These are phyloP conservation scores for Archips xylosteana DNA, from an alignment of 2,888 invertebrate species.

Conservation along the genomic window DNA sequence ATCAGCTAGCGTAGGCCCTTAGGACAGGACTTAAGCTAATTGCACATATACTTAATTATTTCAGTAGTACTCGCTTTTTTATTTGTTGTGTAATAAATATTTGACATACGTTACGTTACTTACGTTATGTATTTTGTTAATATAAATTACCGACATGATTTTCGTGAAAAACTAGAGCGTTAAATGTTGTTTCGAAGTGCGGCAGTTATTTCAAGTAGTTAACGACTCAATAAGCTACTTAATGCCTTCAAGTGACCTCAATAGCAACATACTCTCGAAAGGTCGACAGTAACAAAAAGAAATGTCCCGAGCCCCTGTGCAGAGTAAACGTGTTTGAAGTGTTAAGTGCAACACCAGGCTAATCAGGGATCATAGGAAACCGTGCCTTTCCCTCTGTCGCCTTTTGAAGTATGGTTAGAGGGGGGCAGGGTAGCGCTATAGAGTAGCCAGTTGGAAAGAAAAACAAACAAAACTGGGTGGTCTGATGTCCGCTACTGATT, in stretches of 20 bases:
- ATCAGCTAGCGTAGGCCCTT: too few species aligned
- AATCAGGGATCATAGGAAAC: conserved; percentile 50
- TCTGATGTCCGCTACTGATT: conserved; percentile 57
- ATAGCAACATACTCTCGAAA: conserved; percentile 17
- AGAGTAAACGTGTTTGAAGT: conserved; percentile 59
- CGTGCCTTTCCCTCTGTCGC: conserved; percentile 51
- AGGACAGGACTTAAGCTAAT: too few species aligned
- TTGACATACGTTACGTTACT: too few species aligned
- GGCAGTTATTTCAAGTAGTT: neutral
- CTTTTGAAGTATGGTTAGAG: conserved; percentile 21
- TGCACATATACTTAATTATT: too few species aligned
- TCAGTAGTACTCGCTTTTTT: too few species aligned
- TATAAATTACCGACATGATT: too few species aligned
- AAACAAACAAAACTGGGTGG: conserved; percentile 71
- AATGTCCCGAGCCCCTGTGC: conserved; percentile 51
- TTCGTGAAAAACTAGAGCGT: neutral
- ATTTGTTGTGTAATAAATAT: too few species aligned
- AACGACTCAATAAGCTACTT: conserved; percentile 5
- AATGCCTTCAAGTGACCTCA: conserved; percentile 27
- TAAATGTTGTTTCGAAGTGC: neutral
- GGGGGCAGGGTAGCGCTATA: conserved; percentile 45
- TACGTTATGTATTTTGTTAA: too few species aligned
- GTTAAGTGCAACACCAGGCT: conserved; percentile 55
- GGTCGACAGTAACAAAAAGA: conserved; percentile 44
- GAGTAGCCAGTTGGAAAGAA: conserved; percentile 57